Evolutionary conservation across 2,888 invertebrate species (phyloP).

Genomic region (Epistrophe eligans): DNA sequence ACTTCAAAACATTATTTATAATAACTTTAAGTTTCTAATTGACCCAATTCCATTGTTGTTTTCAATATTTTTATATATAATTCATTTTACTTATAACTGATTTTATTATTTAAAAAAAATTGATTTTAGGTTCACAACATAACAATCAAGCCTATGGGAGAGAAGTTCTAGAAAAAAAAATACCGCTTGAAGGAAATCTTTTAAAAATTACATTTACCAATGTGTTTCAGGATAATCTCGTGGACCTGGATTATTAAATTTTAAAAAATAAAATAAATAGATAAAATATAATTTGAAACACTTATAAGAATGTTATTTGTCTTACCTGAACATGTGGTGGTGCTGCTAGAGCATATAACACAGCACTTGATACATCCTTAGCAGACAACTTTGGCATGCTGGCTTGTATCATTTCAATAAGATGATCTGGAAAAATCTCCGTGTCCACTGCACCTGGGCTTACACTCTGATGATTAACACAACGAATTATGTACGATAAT

Average conservation of each 20-base stretch:
- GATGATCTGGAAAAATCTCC: constrained; percentile 82
- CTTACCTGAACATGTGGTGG: constrained; percentile 81
- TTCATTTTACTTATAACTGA: not conserved
- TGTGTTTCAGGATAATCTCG: constrained; percentile 58
- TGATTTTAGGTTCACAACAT: constrained; percentile 80
- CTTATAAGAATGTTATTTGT: not conserved
- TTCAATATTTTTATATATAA: constrained; percentile 1
- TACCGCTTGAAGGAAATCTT: not conserved
- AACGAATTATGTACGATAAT: not conserved
- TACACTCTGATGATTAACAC: constrained; percentile 78
- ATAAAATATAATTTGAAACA: not conserved
- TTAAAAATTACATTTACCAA: constrained; percentile 37
- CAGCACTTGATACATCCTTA: constrained; percentile 82
- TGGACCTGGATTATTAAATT: constrained; percentile 43
- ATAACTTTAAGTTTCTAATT: too few species aligned
- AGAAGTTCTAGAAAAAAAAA: constrained; percentile 79
- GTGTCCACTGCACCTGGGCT: constrained; percentile 82
- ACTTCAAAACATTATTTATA: too few species aligned
- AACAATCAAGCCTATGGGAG: constrained; percentile 82
- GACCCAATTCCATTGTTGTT: too few species aligned
- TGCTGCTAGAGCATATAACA: constrained; percentile 81
- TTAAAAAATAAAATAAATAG: not conserved
- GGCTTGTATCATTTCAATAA: constrained; percentile 80
- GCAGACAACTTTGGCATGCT: constrained; percentile 80
- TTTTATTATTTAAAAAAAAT: not conserved